Conservation (phyloP, 2,797 vertebrate species). For the Sitta carolinensis region DNA sequence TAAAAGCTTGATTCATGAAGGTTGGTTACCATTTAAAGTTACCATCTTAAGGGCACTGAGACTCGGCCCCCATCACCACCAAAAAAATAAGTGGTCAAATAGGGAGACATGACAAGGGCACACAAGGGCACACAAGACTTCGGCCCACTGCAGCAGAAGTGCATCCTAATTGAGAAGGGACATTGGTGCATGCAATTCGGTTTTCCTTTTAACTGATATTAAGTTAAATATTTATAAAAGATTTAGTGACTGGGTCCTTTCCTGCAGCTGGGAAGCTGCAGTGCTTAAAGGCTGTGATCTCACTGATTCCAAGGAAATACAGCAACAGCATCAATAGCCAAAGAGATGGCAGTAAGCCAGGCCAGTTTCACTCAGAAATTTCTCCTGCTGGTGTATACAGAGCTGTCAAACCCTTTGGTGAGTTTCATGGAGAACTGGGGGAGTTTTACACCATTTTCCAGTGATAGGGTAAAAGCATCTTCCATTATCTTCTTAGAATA, state of each 20-base stretch:
- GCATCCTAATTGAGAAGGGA: background rate
- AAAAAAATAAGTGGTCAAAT: background rate
- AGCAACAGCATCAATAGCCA: background rate
- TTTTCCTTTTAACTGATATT: background rate
- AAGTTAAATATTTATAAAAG: conserved; percentile 22
- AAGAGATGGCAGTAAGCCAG: background rate
- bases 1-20: background rate
- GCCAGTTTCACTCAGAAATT: background rate
- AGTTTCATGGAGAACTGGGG: background rate
- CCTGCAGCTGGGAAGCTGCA: conserved; percentile 6
- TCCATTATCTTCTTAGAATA: background rate
- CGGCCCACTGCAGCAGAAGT: background rate
- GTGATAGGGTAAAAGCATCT: background rate
- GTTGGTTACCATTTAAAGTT: background rate
- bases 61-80: background rate
- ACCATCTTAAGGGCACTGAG: background rate
- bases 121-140: background rate
- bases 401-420: background rate
- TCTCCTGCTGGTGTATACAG: background rate
- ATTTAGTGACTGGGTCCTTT: background rate
- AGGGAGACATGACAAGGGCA: background rate
- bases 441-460: background rate
- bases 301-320: background rate
- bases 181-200: background rate
- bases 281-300: background rate